Evolutionary conservation across 2,113 vertebrate genomes (phyloP).

Genomic region (Motacilla tschutschensis): DNA sequence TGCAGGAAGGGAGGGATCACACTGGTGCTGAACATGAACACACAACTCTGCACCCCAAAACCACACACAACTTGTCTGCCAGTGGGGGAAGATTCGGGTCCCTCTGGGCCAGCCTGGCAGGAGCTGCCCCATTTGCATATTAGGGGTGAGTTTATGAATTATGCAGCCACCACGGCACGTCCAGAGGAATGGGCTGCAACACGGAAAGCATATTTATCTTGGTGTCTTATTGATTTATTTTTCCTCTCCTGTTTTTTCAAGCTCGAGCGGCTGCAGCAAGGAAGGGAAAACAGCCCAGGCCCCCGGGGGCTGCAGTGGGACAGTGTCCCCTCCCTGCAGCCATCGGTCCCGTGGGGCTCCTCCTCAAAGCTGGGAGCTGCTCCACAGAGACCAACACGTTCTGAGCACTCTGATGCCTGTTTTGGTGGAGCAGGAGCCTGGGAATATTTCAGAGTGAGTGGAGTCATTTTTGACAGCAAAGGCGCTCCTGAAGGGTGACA

Average conservation of each 20-base stretch:
- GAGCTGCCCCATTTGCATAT: background rate
- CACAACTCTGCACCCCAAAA: background rate
- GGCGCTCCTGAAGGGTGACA: background rate
- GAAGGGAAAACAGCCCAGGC: background rate
- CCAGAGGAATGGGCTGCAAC: conserved; percentile 2
- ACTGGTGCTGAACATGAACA: background rate
- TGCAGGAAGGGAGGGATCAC: background rate
- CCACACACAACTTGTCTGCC: background rate
- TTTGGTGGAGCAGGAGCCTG: background rate
- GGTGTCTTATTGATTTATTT: conserved; percentile 40
- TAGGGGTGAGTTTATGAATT: conserved; percentile 30
- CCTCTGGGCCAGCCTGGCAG: background rate
- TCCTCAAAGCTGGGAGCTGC: background rate
- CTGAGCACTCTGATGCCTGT: background rate
- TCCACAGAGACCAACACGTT: background rate
- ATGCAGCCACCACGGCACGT: background rate
- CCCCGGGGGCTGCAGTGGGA: background rate
- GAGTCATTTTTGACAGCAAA: background rate
- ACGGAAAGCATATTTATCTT: conserved; percentile 35
- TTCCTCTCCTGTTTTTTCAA: background rate
- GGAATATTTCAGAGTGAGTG: background rate
- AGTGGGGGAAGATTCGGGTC: background rate
- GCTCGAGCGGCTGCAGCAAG: background rate
- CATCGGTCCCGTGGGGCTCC: background rate
- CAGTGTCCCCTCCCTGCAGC: background rate